Percentiles rank a stretch among this genome's conserved stretches.
Conservation (phyloP, 2,113 vertebrate species). For the Motacilla alba region DNA sequence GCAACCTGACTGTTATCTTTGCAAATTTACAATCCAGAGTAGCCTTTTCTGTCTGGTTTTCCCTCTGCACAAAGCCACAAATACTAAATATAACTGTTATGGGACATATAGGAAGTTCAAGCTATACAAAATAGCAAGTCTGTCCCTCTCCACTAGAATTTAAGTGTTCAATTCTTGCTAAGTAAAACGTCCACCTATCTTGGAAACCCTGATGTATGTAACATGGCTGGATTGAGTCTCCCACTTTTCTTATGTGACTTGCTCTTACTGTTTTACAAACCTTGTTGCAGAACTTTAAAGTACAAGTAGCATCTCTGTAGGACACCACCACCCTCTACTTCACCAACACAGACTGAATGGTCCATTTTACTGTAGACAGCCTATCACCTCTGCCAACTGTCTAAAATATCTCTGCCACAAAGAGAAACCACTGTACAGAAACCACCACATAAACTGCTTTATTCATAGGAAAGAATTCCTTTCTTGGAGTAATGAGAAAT, state of each 20-base stretch:
- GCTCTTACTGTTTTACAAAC: neutral
- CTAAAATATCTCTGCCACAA: neutral
- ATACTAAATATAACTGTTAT: neutral
- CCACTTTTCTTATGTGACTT: neutral
- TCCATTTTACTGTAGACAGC: neutral
- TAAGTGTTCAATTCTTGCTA: neutral
- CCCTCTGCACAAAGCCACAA: neutral
- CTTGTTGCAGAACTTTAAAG: neutral
- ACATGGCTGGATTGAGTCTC: neutral
- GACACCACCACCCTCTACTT: neutral
- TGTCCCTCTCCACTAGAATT: neutral
- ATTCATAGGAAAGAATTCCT: neutral
- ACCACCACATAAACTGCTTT: neutral
- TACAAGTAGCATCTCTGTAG: neutral
- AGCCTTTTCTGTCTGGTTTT: neutral
- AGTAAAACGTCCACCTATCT: neutral
- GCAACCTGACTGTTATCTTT: neutral
- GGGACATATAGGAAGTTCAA: neutral
- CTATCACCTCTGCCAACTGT: neutral
- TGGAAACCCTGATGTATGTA: neutral
- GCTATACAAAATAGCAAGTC: neutral
- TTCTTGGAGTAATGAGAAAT: neutral
- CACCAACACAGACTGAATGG: fast-evolving
- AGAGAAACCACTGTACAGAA: neutral
- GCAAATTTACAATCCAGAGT: neutral